Base-by-base conservation (phyloP, 2,113 vertebrate species). In the Loxodonta africana region DNA sequence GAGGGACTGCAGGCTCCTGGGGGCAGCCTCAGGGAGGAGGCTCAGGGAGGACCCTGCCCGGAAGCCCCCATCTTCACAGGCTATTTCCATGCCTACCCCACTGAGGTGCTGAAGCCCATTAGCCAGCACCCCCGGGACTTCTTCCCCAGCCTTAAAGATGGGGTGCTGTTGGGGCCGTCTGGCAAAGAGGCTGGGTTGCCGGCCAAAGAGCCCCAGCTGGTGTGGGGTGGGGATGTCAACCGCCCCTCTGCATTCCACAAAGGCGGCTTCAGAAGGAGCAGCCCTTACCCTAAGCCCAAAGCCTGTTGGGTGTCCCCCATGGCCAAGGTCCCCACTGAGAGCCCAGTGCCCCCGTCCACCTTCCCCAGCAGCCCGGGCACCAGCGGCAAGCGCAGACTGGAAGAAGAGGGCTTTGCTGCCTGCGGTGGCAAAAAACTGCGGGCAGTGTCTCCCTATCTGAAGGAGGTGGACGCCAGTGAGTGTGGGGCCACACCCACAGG, bases 231-330 rank as follows among this genome's bases (percentile, higher is more conserved):
- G 44, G 97, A 96, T 20, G 28, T n/a, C 12, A 87, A 17, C 73
- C 97, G 23, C 9, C 94, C 96, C 17, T 98, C 98, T 0, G 97
- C 97, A 5, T 98, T 98, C 96, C 97, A 97, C 46, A 95, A 74
- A 83, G 88, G 98, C 0, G 8, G 89, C 60, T 90, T 97, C n/a
- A 41, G n/a, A 18, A 96, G 71, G 82, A 12, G 71, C 62, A 81
- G 85, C 11, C 46, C 97, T 44, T 98, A 96, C 2, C 91, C 96
- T 21, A 60, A 95, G 0, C 89, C 97, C 81, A 97, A 94, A 77
- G 97, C 95, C 88, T 98, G 98, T 69, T 98, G 98, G 98, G 98
- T 98, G 33, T 71, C 98, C 60, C 98, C 98, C 0, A 96, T 96
- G 96, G 90, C 97, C 48, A 98, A 97, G 60, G 2, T 25, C 83